Evolutionary conservation across 2,113 vertebrate species (phyloP).

Genomic region (Rostratula benghalensis): DNA sequence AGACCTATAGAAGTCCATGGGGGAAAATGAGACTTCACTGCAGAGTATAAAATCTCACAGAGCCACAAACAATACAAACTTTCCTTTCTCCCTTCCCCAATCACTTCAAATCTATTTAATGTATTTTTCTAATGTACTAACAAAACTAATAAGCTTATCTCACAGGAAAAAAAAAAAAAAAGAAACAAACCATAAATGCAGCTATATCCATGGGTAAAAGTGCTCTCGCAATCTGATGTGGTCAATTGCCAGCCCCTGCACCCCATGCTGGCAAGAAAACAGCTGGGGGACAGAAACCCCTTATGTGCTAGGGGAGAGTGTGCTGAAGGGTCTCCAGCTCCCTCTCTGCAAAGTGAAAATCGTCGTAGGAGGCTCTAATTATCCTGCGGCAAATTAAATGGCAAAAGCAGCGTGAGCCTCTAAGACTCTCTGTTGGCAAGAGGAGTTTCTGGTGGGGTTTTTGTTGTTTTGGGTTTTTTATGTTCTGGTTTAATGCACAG

Average conservation of each 20-base stretch:
- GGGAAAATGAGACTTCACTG: background rate
- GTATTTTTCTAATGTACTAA: background rate
- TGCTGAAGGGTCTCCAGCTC: slow-evolving; percentile 18
- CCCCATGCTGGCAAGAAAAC: slow-evolving; percentile 36
- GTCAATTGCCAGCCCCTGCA: slow-evolving; percentile 2
- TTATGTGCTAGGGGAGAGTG: background rate
- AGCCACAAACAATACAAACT: background rate
- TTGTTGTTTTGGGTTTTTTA: slow-evolving; percentile 30
- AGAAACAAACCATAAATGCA: background rate
- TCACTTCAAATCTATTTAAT: background rate
- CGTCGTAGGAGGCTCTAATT: slow-evolving; percentile 51
- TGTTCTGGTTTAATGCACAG: slow-evolving; percentile 31
- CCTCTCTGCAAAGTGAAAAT: slow-evolving; percentile 61
- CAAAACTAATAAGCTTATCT: background rate
- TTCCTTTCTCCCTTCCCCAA: background rate
- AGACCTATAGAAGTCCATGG: background rate
- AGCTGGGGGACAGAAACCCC: background rate
- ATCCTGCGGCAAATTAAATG: slow-evolving; percentile 56
- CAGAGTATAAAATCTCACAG: background rate
- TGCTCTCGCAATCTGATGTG: background rate
- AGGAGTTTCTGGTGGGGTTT: background rate
- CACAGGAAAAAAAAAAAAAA: background rate
- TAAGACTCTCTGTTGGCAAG: background rate
- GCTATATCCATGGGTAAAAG: background rate
- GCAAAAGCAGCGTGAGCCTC: slow-evolving; percentile 48